phyloP scores from a whole-genome alignment of 2,888 invertebrate genomes.

The Mythimna impura region DNA sequence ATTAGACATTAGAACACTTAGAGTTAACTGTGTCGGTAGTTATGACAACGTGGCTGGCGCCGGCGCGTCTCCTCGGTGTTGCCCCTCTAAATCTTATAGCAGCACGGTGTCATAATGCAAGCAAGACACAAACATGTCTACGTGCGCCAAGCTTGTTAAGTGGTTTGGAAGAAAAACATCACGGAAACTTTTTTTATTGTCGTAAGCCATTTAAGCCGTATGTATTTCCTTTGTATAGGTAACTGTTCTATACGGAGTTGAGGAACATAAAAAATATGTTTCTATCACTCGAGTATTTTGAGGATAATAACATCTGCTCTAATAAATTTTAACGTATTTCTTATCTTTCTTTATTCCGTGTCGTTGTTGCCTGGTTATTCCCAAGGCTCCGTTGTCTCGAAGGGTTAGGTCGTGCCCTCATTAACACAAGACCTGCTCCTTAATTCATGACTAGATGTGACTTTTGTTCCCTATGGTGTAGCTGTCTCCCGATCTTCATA shows the following conservation, averaged over 20 bases:
- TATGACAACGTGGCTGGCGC: conserved; percentile 83
- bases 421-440: conserved; percentile 33
- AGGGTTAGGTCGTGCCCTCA: conserved; percentile 45
- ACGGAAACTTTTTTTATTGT: conserved; percentile 89
- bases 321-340: conserved; percentile 31
- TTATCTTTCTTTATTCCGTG: conserved; percentile 2
- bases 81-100: conserved; percentile 89
- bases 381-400: conserved; percentile 26
- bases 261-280: conserved; percentile 68
- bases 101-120: conserved; percentile 90
- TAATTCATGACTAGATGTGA: conserved; percentile 34
- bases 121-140: conserved; percentile 90
- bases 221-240: conserved; percentile 80
- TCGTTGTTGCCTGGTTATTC: conserved; percentile 15
- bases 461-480: conserved; percentile 10
- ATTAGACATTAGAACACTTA: conserved; percentile 70
- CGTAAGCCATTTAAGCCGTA: conserved; percentile 87
- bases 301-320: conserved; percentile 32
- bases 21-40: conserved; percentile 70
- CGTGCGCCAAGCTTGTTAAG: conserved; percentile 90
- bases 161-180: conserved; percentile 91
- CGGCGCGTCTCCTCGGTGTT: conserved; percentile 87
- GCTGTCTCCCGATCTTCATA: conserved; percentile 16
- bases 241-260: conserved; percentile 71
- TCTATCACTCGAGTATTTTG: conserved; percentile 55